phyloP scores from a whole-genome alignment of 2,113 vertebrate genomes.

The Oreamnos americanus region DNA sequence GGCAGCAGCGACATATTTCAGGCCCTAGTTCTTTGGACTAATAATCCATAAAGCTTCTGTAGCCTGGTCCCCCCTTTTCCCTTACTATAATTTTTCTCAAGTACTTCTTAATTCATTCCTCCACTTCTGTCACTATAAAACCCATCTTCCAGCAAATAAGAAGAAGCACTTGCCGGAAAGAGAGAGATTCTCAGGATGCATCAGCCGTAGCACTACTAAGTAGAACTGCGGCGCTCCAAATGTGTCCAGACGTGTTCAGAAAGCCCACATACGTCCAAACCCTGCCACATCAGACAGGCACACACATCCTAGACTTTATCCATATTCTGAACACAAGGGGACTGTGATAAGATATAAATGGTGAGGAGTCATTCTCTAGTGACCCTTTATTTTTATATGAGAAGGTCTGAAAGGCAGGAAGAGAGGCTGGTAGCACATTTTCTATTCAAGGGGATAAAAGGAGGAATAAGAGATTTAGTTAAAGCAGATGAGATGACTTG shows the following conservation, averaged over 20 bases:
- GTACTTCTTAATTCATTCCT: slow-evolving; percentile 28
- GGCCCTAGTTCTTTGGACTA: slow-evolving; percentile 4
- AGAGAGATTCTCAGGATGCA: neutral
- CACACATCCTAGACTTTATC: neutral
- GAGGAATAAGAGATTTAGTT: neutral
- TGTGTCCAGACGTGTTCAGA: neutral
- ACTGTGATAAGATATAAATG: neutral
- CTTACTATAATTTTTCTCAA: slow-evolving; percentile 46
- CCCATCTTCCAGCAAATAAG: neutral
- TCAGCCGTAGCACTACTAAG: neutral
- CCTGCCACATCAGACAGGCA: neutral
- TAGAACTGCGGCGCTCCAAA: neutral
- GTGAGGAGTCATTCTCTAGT: neutral
- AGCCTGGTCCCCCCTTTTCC: neutral
- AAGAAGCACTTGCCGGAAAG: neutral
- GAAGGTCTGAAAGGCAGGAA: neutral
- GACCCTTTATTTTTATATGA: neutral
- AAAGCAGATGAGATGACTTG: neutral
- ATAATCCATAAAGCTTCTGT: slow-evolving; percentile 16
- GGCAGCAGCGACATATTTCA: neutral
- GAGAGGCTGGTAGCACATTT: neutral
- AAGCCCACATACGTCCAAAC: neutral
- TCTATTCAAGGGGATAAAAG: neutral
- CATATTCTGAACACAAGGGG: neutral
- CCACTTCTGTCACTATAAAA: slow-evolving; percentile 36